Percentiles rank a stretch among this genome's conserved stretches.
Evolutionary conservation across 2,888 invertebrate species (phyloP).

Genomic region (Lapara coniferarum): DNA sequence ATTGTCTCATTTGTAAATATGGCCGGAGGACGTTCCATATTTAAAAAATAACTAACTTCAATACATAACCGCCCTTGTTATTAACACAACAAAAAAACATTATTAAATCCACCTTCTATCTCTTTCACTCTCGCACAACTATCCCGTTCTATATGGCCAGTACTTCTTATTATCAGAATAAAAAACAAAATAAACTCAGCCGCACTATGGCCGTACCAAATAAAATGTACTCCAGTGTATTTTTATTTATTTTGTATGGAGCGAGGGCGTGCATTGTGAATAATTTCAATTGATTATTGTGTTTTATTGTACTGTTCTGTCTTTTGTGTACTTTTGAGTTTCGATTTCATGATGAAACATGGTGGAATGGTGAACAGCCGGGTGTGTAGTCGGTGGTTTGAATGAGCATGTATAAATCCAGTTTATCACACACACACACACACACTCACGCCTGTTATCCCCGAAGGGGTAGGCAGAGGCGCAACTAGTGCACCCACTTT

Average conservation of each 20-base stretch:
- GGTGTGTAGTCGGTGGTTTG: background rate
- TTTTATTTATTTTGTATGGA: conserved; percentile 24
- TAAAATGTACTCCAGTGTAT: conserved; percentile 24
- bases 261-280: conserved; percentile 26
- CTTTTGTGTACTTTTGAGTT: conserved; percentile 10
- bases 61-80: conserved; percentile 17
- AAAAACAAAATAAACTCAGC: conserved; percentile 36
- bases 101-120: conserved; percentile 44
- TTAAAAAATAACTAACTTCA: conserved; percentile 7
- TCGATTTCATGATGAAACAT: background rate
- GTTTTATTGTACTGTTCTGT: conserved; percentile 12
- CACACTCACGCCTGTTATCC: too few relatives aligned
- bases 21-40: background rate
- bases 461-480: too few relatives aligned
- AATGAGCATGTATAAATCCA: background rate
- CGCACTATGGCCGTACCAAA: background rate
- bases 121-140: conserved; percentile 55
- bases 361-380: background rate
- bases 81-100: conserved; percentile 12
- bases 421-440: too few relatives aligned
- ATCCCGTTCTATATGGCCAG: conserved; percentile 69
- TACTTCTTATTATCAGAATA: conserved; percentile 60
- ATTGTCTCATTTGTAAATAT: conserved; percentile 2
- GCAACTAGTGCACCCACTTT: too few relatives aligned
- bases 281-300: conserved; percentile 23